Base-by-base conservation (phyloP, 2,888 invertebrate species). In the Drosophila suboccidentalis region DNA sequence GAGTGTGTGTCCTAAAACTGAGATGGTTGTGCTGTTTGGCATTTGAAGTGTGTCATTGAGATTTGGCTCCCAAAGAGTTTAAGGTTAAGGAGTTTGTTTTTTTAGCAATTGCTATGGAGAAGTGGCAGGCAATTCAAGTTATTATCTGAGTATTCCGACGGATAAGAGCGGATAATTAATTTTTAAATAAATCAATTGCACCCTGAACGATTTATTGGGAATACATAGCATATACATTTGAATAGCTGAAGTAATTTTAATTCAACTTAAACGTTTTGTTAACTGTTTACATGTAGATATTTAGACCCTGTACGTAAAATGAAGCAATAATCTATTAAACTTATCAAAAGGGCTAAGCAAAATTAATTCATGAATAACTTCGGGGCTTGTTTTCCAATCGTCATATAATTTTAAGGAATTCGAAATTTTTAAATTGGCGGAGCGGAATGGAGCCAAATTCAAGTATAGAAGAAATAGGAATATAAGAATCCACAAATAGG, bases 41-140 rank as follows among this genome's bases (percentile, higher is more conserved):
- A 75, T 80, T 76, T 82, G 69, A 78, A 70, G 78, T 82, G 83
- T 65, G 69, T 71, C 59, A 69, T 67, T 60, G 65, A 78, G 78
- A 72, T 66, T 80, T 68, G 64, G 41, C 43, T 62, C 69, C 49
- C 47, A 60, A 66, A 66, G 70, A 80, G 80, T 78, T 80, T 58
- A 57, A 66, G 55, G 53, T 64, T 71, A 71, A 72, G 68, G 70
- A 65, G 15, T 43, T 49, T 55, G 57, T 49, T 69, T 65, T 38
- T n/a, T 46, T 39, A 51, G n/a, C 26, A 62, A 71, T 65, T 71
- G 66, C 39, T 59, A 15, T 22, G 11, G 8, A 58, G 22, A 39
- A 47, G 38, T 65, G 19, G 1, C 39, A 58, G 17, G 9, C 9
- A 51, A 43, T 34, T 19, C 39, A 58, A 58, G 49, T 58, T 64